phyloP scores from a whole-genome alignment of 1,140 invertebrate genomes.

The Drosophila baimaii region DNA sequence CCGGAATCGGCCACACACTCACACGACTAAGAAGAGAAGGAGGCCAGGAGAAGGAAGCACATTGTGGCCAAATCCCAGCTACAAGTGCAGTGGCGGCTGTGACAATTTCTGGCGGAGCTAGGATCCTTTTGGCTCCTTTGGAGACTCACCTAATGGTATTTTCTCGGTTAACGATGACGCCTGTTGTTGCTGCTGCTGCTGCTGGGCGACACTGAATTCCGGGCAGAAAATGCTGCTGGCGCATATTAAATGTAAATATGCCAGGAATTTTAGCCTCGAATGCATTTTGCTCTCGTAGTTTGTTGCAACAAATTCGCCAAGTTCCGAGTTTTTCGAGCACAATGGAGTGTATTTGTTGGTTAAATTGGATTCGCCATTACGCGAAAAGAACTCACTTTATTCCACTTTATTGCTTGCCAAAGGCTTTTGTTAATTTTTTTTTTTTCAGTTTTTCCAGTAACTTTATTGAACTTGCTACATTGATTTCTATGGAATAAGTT shows the following conservation, averaged over 20 bases:
- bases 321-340: slow-evolving; percentile 29
- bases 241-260: slow-evolving; percentile 83
- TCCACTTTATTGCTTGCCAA: background rate
- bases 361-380: slow-evolving; percentile 44
- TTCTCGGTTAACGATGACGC: slow-evolving; percentile 80
- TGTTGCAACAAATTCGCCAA: slow-evolving; percentile 25
- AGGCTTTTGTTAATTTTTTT: slow-evolving; percentile 11
- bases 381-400: slow-evolving; percentile 16
- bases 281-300: slow-evolving; percentile 70
- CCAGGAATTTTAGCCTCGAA: slow-evolving; percentile 77
- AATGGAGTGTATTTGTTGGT: slow-evolving; percentile 35
- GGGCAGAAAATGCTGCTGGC: slow-evolving; percentile 70
- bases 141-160: slow-evolving; percentile 84
- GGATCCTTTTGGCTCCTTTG: slow-evolving; percentile 20
- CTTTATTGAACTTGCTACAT: background rate
- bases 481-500: background rate
- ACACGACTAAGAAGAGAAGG: slow-evolving; percentile 8
- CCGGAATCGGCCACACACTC: slow-evolving; percentile 22
- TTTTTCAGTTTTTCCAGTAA: background rate
- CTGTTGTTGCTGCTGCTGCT: slow-evolving; percentile 60
- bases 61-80: slow-evolving; percentile 62
- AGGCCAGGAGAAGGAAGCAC: slow-evolving; percentile 13
- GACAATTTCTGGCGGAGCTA: slow-evolving; percentile 25
- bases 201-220: slow-evolving; percentile 70
- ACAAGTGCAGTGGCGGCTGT: slow-evolving; percentile 58